Percentiles rank a stretch among this genome's conserved stretches.
These are phyloP conservation scores for Caenorhabditis inopinata DNA, from an alignment of 1,140 invertebrate species.

Conservation along the genomic window DNA sequence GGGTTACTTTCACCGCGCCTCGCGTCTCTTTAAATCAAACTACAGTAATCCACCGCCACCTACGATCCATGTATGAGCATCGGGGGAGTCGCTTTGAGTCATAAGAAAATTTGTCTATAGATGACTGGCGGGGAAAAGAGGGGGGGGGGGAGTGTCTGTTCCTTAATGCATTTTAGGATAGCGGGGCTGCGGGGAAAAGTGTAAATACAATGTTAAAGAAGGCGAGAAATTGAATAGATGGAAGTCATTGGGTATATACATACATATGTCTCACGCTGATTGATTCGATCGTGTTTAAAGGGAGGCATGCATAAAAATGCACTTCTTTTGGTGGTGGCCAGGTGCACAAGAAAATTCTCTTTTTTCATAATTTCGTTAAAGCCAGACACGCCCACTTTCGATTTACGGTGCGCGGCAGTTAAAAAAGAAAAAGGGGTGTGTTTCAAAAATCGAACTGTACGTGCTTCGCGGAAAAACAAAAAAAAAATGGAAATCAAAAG, in stretches of 20 bases:
- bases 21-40: neutral
- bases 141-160: neutral
- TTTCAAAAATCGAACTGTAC: too few relatives aligned
- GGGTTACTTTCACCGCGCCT: neutral
- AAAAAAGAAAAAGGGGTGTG: too few relatives aligned
- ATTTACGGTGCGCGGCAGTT: too few relatives aligned
- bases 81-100: neutral
- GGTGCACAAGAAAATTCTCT: too few relatives aligned
- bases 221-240: neutral
- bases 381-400: too few relatives aligned
- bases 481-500: too few relatives aligned
- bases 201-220: neutral
- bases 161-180: constrained; percentile 19
- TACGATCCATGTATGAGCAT: too few relatives aligned
- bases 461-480: too few relatives aligned
- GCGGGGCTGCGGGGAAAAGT: neutral
- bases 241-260: neutral
- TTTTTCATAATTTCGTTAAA: too few relatives aligned
- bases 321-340: too few relatives aligned
- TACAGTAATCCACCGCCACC: neutral
- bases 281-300: neutral
- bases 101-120: constrained; percentile 21
- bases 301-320: too few relatives aligned
- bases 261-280: neutral
- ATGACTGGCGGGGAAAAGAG: neutral